Percentiles rank a stretch among this genome's conserved stretches.
These are phyloP conservation scores for Drosophila lutescens DNA, from an alignment of 2,888 invertebrate species.

Conservation along the genomic window DNA sequence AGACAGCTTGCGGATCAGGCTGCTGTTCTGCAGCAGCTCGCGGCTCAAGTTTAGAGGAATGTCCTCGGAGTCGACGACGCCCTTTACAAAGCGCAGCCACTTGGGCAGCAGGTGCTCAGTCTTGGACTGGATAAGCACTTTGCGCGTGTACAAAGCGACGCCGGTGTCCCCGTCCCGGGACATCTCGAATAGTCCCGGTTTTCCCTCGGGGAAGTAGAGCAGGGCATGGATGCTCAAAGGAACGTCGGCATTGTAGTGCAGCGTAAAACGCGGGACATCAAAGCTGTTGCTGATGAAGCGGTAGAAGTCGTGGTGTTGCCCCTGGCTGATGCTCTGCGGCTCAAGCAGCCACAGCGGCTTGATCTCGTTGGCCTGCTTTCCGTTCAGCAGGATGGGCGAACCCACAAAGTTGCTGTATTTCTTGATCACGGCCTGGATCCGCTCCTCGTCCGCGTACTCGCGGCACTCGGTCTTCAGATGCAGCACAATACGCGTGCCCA, in stretches of 20 bases:
- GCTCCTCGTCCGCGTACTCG: constrained; percentile 94
- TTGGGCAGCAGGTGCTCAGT: constrained; percentile 96
- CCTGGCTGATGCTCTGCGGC: constrained; percentile 92
- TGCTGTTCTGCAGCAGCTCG: constrained; percentile 97
- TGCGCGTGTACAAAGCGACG: constrained; percentile 95
- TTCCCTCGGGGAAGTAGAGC: constrained; percentile 96
- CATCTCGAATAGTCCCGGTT: constrained; percentile 95
- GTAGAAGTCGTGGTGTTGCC: constrained; percentile 97
- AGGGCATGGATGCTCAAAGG: constrained; percentile 96
- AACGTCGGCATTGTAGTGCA: constrained; percentile 93
- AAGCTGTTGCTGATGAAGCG: constrained; percentile 93
- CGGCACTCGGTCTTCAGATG: constrained; percentile 94
- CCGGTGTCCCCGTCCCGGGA: constrained; percentile 93
- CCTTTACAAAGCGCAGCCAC: constrained; percentile 98
- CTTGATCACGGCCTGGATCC: constrained; percentile 93
- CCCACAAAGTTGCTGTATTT: constrained; percentile 99
- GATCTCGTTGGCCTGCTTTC: constrained; percentile 94
- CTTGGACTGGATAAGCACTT: constrained; percentile 95
- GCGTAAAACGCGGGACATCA: constrained; percentile 93
- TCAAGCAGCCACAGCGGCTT: constrained; percentile 97
- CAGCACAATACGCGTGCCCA: constrained; percentile 96
- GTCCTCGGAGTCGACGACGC: constrained; percentile 99
- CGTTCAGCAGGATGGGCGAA: constrained; percentile 95
- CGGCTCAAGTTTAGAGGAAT: constrained; percentile 98
- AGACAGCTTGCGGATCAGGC: constrained; percentile 93